These are phyloP conservation scores for Micropterix aruncella DNA, from an alignment of 2,888 invertebrate genomes.

Conservation along the genomic window DNA sequence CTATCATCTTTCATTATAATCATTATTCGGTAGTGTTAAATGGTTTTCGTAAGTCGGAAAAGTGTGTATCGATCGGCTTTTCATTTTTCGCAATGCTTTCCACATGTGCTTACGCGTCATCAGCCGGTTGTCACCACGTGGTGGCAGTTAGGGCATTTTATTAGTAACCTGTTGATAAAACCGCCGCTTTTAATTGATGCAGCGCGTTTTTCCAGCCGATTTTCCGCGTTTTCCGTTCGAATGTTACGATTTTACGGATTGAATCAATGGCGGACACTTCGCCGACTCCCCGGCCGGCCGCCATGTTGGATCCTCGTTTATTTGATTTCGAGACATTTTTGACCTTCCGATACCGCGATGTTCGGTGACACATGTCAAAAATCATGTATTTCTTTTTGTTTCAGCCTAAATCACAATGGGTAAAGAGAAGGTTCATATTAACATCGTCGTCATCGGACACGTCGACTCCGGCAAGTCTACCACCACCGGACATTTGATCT, in stretches of 20 bases:
- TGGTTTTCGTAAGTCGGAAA: no score
- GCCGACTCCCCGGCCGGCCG: slow-evolving; percentile 6
- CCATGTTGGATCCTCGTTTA: slow-evolving; percentile 14
- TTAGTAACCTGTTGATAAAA: neutral
- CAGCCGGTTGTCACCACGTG: slow-evolving; percentile 38
- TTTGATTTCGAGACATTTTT: neutral
- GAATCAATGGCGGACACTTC: neutral
- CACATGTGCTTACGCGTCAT: slow-evolving; percentile 35
- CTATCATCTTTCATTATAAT: no score
- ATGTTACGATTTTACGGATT: no score
- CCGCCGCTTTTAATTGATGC: neutral
- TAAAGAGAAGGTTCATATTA: slow-evolving; percentile 97
- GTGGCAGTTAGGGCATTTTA: slow-evolving; percentile 13
- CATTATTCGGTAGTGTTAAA: no score
- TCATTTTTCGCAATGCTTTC: neutral
- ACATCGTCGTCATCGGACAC: slow-evolving; percentile 99
- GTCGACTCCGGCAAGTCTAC: slow-evolving; percentile 99
- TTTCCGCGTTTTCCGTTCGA: neutral
- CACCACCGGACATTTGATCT: slow-evolving; percentile 96
- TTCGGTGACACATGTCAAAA: slow-evolving; percentile 1
- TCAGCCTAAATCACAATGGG: slow-evolving; percentile 64
- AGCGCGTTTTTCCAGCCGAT: neutral
- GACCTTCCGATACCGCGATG: slow-evolving; percentile 7
- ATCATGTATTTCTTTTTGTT: slow-evolving; percentile 16
- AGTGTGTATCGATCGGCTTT: neutral